Percentiles rank a stretch among this genome's conserved stretches.
phyloP scores from a whole-genome alignment of 2,113 vertebrate genomes.

The Erythrolamprus reginae region DNA sequence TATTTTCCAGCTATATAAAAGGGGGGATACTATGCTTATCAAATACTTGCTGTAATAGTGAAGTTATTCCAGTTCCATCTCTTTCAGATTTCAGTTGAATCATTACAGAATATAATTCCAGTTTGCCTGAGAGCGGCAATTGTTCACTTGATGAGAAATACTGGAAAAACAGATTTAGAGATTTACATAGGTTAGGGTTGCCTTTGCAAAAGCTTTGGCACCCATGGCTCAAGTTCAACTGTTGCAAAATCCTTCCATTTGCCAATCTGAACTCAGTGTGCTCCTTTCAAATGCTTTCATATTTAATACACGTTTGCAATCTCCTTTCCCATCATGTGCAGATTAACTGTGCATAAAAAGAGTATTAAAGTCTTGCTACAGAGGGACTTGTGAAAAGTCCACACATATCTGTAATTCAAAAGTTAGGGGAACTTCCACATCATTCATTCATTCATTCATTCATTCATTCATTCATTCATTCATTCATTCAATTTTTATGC shows the following conservation, averaged over 20 bases:
- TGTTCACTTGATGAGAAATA: not conserved
- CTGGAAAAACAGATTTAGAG: not conserved
- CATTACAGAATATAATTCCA: not conserved
- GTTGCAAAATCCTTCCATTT: not conserved
- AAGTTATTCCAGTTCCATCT: not conserved
- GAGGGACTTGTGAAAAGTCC: not conserved
- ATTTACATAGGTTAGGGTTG: not conserved
- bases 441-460: too few species aligned
- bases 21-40: not conserved
- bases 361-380: not conserved
- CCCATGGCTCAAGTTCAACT: not conserved
- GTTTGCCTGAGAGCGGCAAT: not conserved
- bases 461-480: too few species aligned
- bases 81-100: not conserved
- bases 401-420: not conserved
- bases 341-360: not conserved
- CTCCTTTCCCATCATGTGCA: not conserved
- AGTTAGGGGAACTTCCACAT: not conserved
- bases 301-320: not conserved
- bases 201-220: not conserved
- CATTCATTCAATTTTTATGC: too few species aligned
- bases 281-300: not conserved
- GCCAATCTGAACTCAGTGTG: not conserved
- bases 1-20: not conserved
- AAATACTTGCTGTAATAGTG: not conserved